Conservation (phyloP, 2,888 invertebrate species). For the Eueremaeus valkanovi region DNA sequence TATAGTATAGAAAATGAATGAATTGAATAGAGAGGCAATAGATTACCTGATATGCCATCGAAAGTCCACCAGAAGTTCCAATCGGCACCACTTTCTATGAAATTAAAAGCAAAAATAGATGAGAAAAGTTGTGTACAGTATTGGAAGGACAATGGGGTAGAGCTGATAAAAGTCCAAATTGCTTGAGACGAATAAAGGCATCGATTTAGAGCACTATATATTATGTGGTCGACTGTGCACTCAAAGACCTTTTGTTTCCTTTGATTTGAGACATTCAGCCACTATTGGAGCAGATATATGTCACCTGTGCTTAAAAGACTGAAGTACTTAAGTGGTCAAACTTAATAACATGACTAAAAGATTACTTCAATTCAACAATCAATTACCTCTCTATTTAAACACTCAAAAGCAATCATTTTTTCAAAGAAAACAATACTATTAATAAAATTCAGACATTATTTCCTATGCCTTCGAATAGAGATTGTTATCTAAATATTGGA, state of each 20-base stretch:
- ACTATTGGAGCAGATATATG: slow-evolving; percentile 22
- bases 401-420: no score
- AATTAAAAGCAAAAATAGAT: slow-evolving; percentile 26
- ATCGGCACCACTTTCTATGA: slow-evolving; percentile 27
- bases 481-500: neutral
- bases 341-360: neutral
- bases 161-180: slow-evolving; percentile 23
- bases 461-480: no score
- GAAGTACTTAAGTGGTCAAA: neutral
- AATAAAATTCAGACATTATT: no score
- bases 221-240: neutral
- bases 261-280: slow-evolving; percentile 2
- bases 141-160: slow-evolving; percentile 5
- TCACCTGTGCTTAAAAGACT: slow-evolving; percentile 15
- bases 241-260: slow-evolving; percentile 23
- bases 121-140: slow-evolving; percentile 10
- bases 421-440: no score
- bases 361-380: neutral
- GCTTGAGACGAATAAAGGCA: slow-evolving; percentile 8
- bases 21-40: neutral
- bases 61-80: slow-evolving; percentile 45
- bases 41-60: slow-evolving; percentile 44
- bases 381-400: neutral
- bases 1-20: no score
- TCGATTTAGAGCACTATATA: slow-evolving; percentile 9